Percentiles rank a stretch among this genome's conserved stretches.
Conservation (phyloP, 2,888 invertebrate genomes). For the Taenaris catops region DNA sequence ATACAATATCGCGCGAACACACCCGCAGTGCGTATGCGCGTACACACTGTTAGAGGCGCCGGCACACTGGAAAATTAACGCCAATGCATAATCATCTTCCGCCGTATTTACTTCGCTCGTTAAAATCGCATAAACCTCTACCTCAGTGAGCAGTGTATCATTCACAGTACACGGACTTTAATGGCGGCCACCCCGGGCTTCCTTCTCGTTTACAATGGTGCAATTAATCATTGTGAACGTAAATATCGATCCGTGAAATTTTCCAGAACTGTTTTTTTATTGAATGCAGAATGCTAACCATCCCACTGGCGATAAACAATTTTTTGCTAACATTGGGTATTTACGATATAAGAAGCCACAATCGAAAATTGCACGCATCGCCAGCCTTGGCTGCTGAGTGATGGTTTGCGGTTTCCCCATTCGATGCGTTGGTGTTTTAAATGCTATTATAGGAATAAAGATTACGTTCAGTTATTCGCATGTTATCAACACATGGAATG, state of each 20-base stretch:
- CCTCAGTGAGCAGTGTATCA: slow-evolving; percentile 36
- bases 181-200: slow-evolving; percentile 22
- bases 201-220: slow-evolving; percentile 50
- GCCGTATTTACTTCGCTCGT: slow-evolving; percentile 49
- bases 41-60: slow-evolving; percentile 35
- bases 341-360: slow-evolving; percentile 34
- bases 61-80: slow-evolving; percentile 52
- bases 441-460: not conserved
- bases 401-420: slow-evolving; percentile 26
- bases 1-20: slow-evolving; percentile 2
- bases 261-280: slow-evolving; percentile 59
- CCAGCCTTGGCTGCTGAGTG: slow-evolving; percentile 24
- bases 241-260: slow-evolving; percentile 59
- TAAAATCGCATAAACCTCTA: slow-evolving; percentile 54
- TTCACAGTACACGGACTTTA: slow-evolving; percentile 24
- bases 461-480: slow-evolving; percentile 4
- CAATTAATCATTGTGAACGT: slow-evolving; percentile 59
- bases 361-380: slow-evolving; percentile 28
- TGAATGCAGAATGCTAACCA: slow-evolving; percentile 45
- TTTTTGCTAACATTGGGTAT: slow-evolving; percentile 47
- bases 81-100: slow-evolving; percentile 57
- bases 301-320: slow-evolving; percentile 45
- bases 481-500: too few relatives aligned
- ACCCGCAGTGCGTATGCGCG: slow-evolving; percentile 44
- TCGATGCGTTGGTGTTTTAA: slow-evolving; percentile 15